Evolutionary conservation across 2,113 vertebrate genomes (phyloP), one percentile per base, ranked within the genome.

Genomic region (Galeopterus variegatus): DNA sequence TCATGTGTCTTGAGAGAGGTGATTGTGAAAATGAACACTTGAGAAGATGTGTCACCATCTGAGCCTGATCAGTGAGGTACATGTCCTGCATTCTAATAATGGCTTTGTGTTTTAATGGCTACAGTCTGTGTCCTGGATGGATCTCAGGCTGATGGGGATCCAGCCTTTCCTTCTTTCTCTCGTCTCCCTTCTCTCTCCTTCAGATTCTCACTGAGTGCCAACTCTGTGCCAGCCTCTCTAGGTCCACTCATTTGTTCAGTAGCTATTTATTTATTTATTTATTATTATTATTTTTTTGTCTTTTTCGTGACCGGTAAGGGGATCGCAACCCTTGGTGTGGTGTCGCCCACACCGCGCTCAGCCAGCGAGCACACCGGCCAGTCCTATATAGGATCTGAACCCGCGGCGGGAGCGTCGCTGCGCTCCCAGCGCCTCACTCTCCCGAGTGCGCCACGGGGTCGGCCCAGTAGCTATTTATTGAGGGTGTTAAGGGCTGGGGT

Each of bases 31-130:
- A 62, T 12, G 45, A 67, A 41, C 76, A 41, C 76, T 21, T 80
- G 7, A 8, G 24, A 13, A 82, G 86, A 21, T 19, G 19, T 0
- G 21, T 52, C 58, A 64, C 48, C 24, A 10, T 8, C 11, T 56
- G 24, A 80, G 72, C 58, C 52, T 6, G 8, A 21, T 31, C 33
- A 8, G 41, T n/a, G 41, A 15, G 31, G 76, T 21, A 3, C 12
- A 1, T 23, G 6, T 48, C 65, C 72, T 36, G 28, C 4, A 1
- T 58, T n/a, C 48, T 56, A 21, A 0, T 1, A 1, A 70, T 7
- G 81, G 26, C 58, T 28, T 5, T 45, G 45, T 56, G 93, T 58
- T 33, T 48, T 26, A 24, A 8, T 18, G n/a, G 62, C 48, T 9
- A 0, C 14, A 4, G 62, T 21, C 64, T 19, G 8, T 58, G 24